phyloP scores from a whole-genome alignment of 2,888 invertebrate species.

The Harpalus rubripes region DNA sequence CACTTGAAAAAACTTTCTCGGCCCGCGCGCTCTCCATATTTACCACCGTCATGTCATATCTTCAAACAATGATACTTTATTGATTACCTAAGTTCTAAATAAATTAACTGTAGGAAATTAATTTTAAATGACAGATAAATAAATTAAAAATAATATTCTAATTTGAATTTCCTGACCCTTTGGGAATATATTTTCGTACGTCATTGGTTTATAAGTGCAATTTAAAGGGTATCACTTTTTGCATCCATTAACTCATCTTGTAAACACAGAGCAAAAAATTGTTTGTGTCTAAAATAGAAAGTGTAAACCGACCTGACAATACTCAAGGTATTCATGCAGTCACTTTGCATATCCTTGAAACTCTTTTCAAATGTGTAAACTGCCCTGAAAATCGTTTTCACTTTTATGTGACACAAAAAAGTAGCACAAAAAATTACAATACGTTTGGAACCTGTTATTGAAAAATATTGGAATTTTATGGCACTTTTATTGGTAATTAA shows the following conservation, averaged over 20 bases:
- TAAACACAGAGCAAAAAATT: conserved; percentile 59
- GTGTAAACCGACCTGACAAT: conserved; percentile 37
- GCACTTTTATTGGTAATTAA: conserved; percentile 21
- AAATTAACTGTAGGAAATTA: no score
- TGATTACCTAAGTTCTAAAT: no score
- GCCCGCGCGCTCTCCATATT: no score
- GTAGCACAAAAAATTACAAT: conserved; percentile 9
- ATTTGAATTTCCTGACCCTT: no score
- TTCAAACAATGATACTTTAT: no score
- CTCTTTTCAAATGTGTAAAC: conserved; percentile 35
- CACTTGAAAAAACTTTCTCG: no score
- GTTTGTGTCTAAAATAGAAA: conserved; percentile 62
- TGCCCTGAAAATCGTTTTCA: conserved; percentile 45
- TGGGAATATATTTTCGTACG: conserved; percentile 12
- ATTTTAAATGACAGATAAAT: no score
- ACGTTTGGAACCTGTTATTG: neutral
- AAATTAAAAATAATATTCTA: no score
- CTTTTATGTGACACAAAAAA: conserved; percentile 58
- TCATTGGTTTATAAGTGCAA: conserved; percentile 31
- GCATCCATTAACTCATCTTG: conserved; percentile 19
- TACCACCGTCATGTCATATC: no score
- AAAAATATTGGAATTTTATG: conserved; percentile 30
- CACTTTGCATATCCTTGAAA: conserved; percentile 48
- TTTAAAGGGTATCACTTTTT: conserved; percentile 56
- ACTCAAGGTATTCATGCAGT: conserved; percentile 20